Percentiles rank a stretch among this genome's conserved stretches.
These are phyloP conservation scores for Zaprionus lineosus DNA, from an alignment of 2,888 invertebrate species.

Conservation along the genomic window DNA sequence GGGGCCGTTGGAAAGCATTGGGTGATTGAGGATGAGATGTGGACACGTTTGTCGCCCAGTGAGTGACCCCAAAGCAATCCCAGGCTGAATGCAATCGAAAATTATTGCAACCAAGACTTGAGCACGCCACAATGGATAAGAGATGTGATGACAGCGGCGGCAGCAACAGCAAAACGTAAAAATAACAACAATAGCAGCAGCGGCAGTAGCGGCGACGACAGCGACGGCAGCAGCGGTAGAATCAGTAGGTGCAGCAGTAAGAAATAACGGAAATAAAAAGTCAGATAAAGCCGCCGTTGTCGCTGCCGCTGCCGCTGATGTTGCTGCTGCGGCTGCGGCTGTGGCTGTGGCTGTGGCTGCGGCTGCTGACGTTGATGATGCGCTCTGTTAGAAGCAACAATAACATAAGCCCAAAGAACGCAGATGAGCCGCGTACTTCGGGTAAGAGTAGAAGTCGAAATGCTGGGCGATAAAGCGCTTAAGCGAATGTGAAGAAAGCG, in stretches of 20 bases:
- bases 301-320: background rate
- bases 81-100: slow-evolving; percentile 58
- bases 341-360: no score
- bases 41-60: slow-evolving; percentile 30
- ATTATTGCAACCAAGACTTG: slow-evolving; percentile 57
- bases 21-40: slow-evolving; percentile 18
- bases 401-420: slow-evolving; percentile 19
- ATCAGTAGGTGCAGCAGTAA: no score
- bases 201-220: no score
- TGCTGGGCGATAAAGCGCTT: slow-evolving; percentile 31
- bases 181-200: slow-evolving; percentile 6
- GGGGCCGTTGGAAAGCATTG: slow-evolving; percentile 40
- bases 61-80: slow-evolving; percentile 32
- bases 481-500: slow-evolving; percentile 46
- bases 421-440: slow-evolving; percentile 19
- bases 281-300: slow-evolving; percentile 34
- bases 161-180: slow-evolving; percentile 11
- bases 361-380: no score
- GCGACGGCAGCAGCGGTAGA: no score
- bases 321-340: no score
- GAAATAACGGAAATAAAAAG: slow-evolving; percentile 38
- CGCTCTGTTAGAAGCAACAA: slow-evolving; percentile 25
- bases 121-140: slow-evolving; percentile 55
- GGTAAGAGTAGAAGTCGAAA: slow-evolving; percentile 8
- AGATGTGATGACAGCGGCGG: slow-evolving; percentile 21